Percentiles rank a stretch among this genome's conserved stretches.
Evolutionary conservation across 2,888 invertebrate genomes (phyloP).

Genomic region (Drosophila buzzatii): DNA sequence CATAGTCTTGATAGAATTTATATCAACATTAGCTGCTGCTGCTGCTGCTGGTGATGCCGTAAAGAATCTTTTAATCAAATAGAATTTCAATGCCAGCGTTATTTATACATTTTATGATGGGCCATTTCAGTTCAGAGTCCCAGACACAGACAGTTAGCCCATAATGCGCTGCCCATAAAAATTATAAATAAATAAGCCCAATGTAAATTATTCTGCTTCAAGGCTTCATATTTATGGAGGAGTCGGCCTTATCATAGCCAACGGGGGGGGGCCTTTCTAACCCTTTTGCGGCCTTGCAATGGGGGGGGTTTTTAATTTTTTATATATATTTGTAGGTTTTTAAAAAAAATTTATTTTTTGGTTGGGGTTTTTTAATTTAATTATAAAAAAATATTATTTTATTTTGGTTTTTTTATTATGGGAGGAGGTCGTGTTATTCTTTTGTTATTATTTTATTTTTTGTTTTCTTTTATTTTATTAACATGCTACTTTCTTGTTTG

Average conservation of each 20-base stretch:
- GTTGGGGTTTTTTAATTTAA: too few species aligned
- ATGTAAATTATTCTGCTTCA: constrained; percentile 52
- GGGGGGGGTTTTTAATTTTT: too few species aligned
- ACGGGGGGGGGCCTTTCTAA: too few species aligned
- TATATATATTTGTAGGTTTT: too few species aligned
- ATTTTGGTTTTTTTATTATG: too few species aligned
- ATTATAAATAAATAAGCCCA: constrained; percentile 61
- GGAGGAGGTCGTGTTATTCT: too few species aligned
- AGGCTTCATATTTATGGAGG: constrained; percentile 39
- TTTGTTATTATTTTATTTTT: too few species aligned
- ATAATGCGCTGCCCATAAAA: constrained; percentile 47
- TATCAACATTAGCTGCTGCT: not conserved
- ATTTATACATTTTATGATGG: constrained; percentile 64
- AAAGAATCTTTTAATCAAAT: constrained; percentile 45
- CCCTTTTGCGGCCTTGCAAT: too few species aligned
- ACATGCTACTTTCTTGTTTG: too few species aligned
- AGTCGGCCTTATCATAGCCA: constrained; percentile 37
- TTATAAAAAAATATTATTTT: too few species aligned
- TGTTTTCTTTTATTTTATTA: too few species aligned
- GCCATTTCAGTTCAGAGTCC: constrained; percentile 27
- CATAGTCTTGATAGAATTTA: not conserved
- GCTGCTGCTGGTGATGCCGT: not conserved
- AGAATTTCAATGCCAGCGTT: constrained; percentile 50
- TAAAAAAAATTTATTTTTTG: too few species aligned
- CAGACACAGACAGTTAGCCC: constrained; percentile 33